A percentile compares a stretch with the other conserved stretches of the same genome.
phyloP scores from a whole-genome alignment of 2,797 vertebrate species.

The Enteromius argenteus region DNA sequence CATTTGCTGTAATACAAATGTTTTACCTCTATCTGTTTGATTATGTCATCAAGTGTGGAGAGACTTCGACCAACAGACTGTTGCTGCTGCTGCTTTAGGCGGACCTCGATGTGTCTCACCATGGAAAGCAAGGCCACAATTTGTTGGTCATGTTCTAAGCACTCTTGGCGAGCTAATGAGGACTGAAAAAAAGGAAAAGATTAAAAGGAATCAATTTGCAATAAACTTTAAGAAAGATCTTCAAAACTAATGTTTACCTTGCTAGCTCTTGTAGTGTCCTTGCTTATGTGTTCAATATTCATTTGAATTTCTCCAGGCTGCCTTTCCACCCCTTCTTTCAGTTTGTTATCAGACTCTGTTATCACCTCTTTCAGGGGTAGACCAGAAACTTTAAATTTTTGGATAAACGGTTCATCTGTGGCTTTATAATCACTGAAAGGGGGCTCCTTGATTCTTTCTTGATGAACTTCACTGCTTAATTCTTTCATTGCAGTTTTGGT shows the following conservation, averaged over 20 bases:
- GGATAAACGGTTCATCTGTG: constrained; percentile 42
- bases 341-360: constrained; percentile 59
- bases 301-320: constrained; percentile 10
- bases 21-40: constrained; percentile 86
- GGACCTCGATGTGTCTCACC: constrained; percentile 89
- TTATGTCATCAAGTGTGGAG: constrained; percentile 80
- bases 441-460: constrained; percentile 21
- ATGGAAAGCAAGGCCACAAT: constrained; percentile 88
- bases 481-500: constrained; percentile 55
- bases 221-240: not conserved
- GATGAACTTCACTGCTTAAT: constrained; percentile 44
- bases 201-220: not conserved
- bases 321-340: constrained; percentile 52
- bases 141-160: constrained; percentile 89
- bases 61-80: constrained; percentile 80
- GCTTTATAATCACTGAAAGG: constrained; percentile 20
- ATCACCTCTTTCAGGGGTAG: constrained; percentile 53
- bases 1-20: not conserved
- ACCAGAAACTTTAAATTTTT: constrained; percentile 46
- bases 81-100: constrained; percentile 84
- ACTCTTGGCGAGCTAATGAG: constrained; percentile 82
- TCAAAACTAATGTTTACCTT: constrained; percentile 69
- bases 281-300: constrained; percentile 46
- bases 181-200: constrained; percentile 64
- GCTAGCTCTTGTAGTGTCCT: constrained; percentile 43